phyloP scores from a whole-genome alignment of 2,797 vertebrate species.

The Babyrousa celebensis region DNA sequence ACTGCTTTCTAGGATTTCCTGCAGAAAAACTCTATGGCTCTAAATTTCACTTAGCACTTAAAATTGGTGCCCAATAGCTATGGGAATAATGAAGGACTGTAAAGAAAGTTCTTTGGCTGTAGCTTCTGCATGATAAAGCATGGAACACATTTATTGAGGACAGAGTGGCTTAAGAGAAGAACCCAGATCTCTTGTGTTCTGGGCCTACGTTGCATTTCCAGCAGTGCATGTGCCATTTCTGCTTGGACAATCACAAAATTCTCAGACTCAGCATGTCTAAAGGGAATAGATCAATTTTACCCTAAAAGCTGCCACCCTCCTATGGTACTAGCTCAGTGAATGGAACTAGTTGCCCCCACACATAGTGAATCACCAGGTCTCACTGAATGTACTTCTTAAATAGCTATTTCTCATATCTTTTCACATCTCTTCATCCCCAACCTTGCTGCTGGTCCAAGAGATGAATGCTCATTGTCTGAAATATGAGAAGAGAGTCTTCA shows the following conservation, averaged over 20 bases:
- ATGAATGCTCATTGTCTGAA: background rate
- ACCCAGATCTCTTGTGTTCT: background rate
- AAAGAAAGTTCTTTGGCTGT: constrained; percentile 36
- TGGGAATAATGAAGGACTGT: background rate
- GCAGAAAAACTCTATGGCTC: background rate
- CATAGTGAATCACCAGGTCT: background rate
- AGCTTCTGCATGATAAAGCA: background rate
- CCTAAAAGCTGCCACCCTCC: background rate
- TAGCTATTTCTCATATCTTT: background rate
- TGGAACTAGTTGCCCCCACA: background rate
- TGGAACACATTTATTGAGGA: background rate
- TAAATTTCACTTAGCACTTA: constrained; percentile 35
- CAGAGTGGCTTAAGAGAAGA: background rate
- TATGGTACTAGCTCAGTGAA: background rate
- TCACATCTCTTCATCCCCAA: background rate
- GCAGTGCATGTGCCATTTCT: background rate
- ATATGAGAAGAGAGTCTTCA: background rate
- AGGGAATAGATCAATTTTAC: background rate
- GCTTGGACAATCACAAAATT: background rate
- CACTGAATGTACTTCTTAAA: background rate
- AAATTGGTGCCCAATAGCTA: background rate
- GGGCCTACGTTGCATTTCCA: background rate
- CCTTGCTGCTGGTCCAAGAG: background rate
- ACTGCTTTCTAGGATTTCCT: constrained; percentile 49
- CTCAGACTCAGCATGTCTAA: background rate